These are phyloP conservation scores for Centropus unirufus DNA, from an alignment of 2,113 vertebrate species.

Conservation along the genomic window DNA sequence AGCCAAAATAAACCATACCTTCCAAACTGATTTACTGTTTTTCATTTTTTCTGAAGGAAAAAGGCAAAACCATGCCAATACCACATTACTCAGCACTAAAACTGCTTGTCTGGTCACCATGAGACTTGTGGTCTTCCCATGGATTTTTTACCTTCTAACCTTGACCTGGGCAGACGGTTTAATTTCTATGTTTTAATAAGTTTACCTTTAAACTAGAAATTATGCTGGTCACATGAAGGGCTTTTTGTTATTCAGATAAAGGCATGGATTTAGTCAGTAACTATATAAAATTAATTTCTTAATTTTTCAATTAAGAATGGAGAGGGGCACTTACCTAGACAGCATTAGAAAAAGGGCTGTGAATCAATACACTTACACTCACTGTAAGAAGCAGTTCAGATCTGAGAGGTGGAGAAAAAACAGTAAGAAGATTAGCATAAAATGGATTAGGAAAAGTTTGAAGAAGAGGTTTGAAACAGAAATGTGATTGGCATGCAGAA, in stretches of 20 bases:
- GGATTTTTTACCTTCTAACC: not conserved
- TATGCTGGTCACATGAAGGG: not conserved
- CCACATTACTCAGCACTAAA: not conserved
- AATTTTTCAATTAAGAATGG: not conserved
- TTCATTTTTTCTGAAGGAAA: constrained; percentile 1
- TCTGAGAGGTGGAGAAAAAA: not conserved
- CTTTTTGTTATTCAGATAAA: not conserved
- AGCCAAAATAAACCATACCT: constrained; percentile 55
- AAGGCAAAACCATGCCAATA: not conserved
- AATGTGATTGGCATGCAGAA: constrained; percentile 55
- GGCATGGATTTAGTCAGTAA: not conserved
- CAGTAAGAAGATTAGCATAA: constrained; percentile 13
- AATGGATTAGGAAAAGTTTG: constrained; percentile 17
- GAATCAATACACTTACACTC: constrained; percentile 6
- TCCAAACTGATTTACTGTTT: constrained; percentile 49
- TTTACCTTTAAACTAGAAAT: not conserved
- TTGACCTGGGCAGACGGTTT: not conserved
- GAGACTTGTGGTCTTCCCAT: not conserved
- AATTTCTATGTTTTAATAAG: not conserved
- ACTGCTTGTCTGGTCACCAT: not conserved
- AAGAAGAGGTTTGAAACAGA: constrained; percentile 40
- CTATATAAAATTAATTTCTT: not conserved
- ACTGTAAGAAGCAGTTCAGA: not conserved
- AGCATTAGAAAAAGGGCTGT: not conserved
- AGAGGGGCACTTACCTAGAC: not conserved